A percentile compares a stretch with the other conserved stretches of the same genome.
These are phyloP conservation scores for Phoronis australis DNA, from an alignment of 2,888 invertebrate genomes.

Conservation along the genomic window DNA sequence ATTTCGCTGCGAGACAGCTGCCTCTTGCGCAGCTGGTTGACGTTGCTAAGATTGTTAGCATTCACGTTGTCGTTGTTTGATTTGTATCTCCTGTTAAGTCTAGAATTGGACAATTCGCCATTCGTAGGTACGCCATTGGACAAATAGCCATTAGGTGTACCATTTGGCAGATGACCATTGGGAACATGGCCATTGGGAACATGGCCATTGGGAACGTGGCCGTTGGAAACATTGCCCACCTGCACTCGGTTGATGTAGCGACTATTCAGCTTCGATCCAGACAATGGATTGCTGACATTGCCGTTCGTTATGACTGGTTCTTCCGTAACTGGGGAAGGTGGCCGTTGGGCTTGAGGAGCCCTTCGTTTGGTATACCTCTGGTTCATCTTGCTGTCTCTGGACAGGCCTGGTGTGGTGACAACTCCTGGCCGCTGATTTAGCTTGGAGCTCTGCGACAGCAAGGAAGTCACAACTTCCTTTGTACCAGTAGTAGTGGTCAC, in stretches of 20 bases:
- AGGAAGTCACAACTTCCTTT: constrained; percentile 22
- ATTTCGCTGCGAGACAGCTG: background rate
- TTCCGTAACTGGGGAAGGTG: no score
- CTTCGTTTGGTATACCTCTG: constrained; percentile 40
- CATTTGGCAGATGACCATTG: no score
- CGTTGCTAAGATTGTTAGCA: background rate
- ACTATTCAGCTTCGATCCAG: constrained; percentile 79
- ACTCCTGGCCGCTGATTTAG: constrained; percentile 38
- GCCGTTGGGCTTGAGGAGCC: constrained; percentile 18
- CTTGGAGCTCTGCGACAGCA: constrained; percentile 38
- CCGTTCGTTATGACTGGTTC: constrained; percentile 25
- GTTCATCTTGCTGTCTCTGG: constrained; percentile 45
- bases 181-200: no score
- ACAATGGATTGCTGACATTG: constrained; percentile 51
- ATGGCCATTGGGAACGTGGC: constrained; percentile 19
- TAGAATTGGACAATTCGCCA: background rate
- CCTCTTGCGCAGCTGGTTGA: background rate
- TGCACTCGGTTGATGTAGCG: constrained; percentile 59
- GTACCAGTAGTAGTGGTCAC: constrained; percentile 8
- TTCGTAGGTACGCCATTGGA: background rate
- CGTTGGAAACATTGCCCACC: constrained; percentile 33
- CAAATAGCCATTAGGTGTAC: constrained; percentile 3
- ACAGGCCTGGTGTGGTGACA: constrained; percentile 32
- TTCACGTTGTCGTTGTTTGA: background rate
- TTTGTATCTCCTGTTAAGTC: background rate